These are phyloP conservation scores for Pseudomyrmex gracilis DNA, from an alignment of 1,140 invertebrate genomes.

Conservation along the genomic window DNA sequence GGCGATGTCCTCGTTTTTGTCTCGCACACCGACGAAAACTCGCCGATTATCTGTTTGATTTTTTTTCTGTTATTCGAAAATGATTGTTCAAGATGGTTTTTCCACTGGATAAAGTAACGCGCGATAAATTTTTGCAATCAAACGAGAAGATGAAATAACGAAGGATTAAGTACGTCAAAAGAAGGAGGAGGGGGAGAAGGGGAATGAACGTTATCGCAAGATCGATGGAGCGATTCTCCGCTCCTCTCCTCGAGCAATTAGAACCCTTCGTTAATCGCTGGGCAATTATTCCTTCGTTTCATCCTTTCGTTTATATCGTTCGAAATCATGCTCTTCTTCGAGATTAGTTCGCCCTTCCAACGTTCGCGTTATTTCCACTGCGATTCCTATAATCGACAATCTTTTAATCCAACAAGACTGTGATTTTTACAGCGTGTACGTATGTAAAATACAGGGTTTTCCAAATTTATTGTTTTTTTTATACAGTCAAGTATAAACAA, in stretches of 20 bases:
- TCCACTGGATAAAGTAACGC: not conserved
- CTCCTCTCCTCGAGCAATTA: slow-evolving; percentile 34
- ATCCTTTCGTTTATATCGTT: slow-evolving; percentile 42
- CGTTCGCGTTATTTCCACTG: not conserved
- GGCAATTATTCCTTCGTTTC: slow-evolving; percentile 46
- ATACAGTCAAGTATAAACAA: not conserved
- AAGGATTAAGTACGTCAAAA: slow-evolving; percentile 1
- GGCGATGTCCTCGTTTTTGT: slow-evolving; percentile 21
- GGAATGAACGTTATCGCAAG: slow-evolving; percentile 30
- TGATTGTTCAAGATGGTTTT: not conserved
- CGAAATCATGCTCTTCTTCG: slow-evolving; percentile 9
- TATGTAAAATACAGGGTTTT: not conserved
- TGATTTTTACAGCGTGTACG: not conserved
- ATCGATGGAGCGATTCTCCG: slow-evolving; percentile 21
- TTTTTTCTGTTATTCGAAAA: slow-evolving; percentile 22
- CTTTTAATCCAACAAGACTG: not conserved
- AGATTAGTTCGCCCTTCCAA: slow-evolving; percentile 14
- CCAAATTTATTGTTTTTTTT: not conserved
- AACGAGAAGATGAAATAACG: slow-evolving; percentile 7
- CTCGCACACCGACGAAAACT: slow-evolving; percentile 1
- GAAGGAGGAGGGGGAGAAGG: not conserved
- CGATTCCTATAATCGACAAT: slow-evolving; percentile 40
- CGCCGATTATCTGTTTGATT: slow-evolving; percentile 40
- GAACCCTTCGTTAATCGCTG: slow-evolving; percentile 33
- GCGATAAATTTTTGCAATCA: not conserved